Conservation (phyloP, 2,113 vertebrate genomes). For the Gopherus evgoodei region DNA sequence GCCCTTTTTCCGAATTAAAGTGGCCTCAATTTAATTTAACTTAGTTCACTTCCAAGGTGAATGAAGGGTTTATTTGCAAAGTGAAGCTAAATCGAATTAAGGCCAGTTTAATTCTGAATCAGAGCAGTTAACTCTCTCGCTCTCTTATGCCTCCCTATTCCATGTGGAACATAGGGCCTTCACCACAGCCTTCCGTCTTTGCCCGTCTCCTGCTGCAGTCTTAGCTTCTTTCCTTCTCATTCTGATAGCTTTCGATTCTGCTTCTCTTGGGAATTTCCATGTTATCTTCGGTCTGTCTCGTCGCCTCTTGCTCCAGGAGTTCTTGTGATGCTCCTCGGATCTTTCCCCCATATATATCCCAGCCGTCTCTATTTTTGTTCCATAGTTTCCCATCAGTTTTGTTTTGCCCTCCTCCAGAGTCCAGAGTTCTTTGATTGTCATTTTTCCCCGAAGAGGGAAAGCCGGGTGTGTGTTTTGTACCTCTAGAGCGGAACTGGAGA, state of each 20-base stretch:
- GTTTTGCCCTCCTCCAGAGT: too few species aligned
- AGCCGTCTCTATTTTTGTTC: not conserved
- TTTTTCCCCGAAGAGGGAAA: not conserved
- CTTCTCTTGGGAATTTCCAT: not conserved
- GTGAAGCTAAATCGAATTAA: not conserved
- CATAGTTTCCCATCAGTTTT: too few species aligned
- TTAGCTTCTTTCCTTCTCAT: not conserved
- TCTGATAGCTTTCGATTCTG: not conserved
- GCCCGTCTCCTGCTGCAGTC: too few species aligned
- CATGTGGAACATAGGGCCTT: not conserved
- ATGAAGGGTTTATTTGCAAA: not conserved
- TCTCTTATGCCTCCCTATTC: not conserved
- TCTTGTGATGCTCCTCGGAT: not conserved
- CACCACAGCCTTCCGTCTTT: not conserved
- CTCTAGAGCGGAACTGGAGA: not conserved
- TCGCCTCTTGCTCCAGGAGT: too few species aligned
- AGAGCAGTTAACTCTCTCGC: not conserved
- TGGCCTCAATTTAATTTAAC: not conserved
- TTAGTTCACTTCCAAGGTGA: not conserved
- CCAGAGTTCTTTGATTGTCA: not conserved
- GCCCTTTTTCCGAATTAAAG: not conserved
- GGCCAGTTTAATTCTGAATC: not conserved
- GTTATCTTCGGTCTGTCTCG: not conserved
- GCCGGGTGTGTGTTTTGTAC: not conserved
- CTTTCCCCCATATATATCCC: not conserved